phyloP scores from a whole-genome alignment of 1,140 invertebrate species.

The Cephus cinctus region DNA sequence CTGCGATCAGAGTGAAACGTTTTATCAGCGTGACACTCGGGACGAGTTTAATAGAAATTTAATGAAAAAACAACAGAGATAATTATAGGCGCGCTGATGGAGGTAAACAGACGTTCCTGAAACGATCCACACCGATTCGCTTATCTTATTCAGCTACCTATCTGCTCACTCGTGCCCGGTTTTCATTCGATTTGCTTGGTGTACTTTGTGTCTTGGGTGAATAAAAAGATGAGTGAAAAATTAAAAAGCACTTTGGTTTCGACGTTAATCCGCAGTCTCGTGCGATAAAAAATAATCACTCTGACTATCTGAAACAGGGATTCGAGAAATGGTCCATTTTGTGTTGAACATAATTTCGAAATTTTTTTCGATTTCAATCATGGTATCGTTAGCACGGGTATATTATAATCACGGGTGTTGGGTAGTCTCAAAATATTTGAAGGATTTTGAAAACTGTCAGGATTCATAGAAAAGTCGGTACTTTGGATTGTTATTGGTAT shows the following conservation, averaged over 20 bases:
- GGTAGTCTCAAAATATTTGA: too few relatives aligned
- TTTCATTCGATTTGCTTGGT: neutral
- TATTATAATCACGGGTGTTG: too few relatives aligned
- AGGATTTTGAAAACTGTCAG: neutral
- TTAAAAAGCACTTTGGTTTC: too few relatives aligned
- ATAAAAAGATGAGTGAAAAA: neutral
- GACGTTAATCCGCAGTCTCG: too few relatives aligned
- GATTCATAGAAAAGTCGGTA: slow-evolving; percentile 13
- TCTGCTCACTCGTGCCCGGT: neutral
- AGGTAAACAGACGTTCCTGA: neutral
- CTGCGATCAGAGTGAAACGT: slow-evolving; percentile 12
- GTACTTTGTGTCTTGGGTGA: neutral
- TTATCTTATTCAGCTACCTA: neutral
- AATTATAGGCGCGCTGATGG: slow-evolving; percentile 22
- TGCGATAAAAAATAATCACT: too few relatives aligned
- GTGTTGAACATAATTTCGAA: too few relatives aligned
- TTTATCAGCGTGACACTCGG: slow-evolving; percentile 14
- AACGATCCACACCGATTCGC: neutral
- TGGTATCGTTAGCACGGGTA: too few relatives aligned
- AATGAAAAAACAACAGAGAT: slow-evolving; percentile 50
- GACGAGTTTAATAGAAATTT: slow-evolving; percentile 39
- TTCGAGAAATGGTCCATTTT: too few relatives aligned
- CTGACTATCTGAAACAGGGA: too few relatives aligned
- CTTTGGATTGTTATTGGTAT: too few relatives aligned
- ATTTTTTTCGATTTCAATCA: too few relatives aligned